Evolutionary conservation across 2,888 invertebrate species (phyloP).

Genomic region (Piscicola geometra): DNA sequence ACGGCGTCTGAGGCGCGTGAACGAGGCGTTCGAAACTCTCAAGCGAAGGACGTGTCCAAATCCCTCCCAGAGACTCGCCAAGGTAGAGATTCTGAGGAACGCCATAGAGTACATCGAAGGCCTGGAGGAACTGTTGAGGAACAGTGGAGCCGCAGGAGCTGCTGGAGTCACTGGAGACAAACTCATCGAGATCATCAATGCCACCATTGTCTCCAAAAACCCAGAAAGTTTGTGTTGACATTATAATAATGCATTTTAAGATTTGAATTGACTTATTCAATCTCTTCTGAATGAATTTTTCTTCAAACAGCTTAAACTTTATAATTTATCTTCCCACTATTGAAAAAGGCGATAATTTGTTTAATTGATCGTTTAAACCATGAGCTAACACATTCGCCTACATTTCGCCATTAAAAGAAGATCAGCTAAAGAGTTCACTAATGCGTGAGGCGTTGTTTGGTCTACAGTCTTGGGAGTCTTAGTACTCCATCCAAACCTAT

Average conservation of each 20-base stretch:
- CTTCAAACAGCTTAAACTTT: background rate
- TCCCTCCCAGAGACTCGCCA: constrained; percentile 91
- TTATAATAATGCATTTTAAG: background rate
- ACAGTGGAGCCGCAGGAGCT: constrained; percentile 16
- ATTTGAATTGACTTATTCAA: background rate
- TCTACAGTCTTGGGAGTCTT: no score
- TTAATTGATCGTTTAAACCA: background rate
- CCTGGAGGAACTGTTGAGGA: constrained; percentile 56
- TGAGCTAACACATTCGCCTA: background rate
- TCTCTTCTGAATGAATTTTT: background rate
- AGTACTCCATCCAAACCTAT: no score
- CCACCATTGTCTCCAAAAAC: constrained; percentile 2
- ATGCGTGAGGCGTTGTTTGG: no score
- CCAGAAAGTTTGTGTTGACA: background rate
- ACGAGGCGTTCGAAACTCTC: constrained; percentile 93
- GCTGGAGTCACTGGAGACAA: background rate
- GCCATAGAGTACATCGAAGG: constrained; percentile 94
- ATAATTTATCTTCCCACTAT: background rate
- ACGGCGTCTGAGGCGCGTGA: constrained; percentile 87
- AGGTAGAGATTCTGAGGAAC: constrained; percentile 91
- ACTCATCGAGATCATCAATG: background rate
- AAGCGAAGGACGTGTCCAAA: constrained; percentile 87
- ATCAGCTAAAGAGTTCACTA: background rate
- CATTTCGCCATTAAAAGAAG: background rate
- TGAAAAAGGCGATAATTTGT: background rate